phyloP scores from a whole-genome alignment of 2,888 invertebrate genomes.

The Cylloceria caligata region DNA sequence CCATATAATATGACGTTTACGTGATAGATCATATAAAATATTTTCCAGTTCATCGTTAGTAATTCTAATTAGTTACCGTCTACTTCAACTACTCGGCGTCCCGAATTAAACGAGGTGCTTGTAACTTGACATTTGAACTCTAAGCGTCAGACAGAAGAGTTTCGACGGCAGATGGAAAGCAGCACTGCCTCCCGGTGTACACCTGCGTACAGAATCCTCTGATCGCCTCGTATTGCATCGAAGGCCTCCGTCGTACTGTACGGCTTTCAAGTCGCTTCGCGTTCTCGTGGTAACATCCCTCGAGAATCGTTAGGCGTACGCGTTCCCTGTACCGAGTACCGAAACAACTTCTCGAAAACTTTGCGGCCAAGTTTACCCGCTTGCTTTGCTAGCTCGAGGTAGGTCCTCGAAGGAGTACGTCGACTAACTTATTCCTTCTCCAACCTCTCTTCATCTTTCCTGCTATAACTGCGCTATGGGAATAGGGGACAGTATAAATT shows the following conservation, averaged over 20 bases:
- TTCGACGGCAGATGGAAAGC: slow-evolving; percentile 48
- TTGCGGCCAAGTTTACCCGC: slow-evolving; percentile 46
- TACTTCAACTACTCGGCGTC: slow-evolving; percentile 27
- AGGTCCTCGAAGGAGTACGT: slow-evolving; percentile 25
- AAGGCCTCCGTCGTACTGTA: neutral
- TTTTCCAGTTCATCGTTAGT: slow-evolving; percentile 34
- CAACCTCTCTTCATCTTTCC: slow-evolving; percentile 1
- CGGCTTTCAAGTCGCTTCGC: slow-evolving; percentile 39
- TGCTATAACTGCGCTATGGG: neutral
- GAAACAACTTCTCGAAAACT: slow-evolving; percentile 56
- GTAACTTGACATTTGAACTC: slow-evolving; percentile 60
- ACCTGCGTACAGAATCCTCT: slow-evolving; percentile 28
- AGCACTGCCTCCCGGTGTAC: slow-evolving; percentile 4
- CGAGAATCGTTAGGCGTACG: slow-evolving; percentile 59
- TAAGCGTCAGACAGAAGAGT: slow-evolving; percentile 46
- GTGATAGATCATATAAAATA: slow-evolving; percentile 8
- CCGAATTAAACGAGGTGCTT: slow-evolving; percentile 43
- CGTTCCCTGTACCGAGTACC: slow-evolving; percentile 10
- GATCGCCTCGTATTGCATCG: slow-evolving; percentile 34
- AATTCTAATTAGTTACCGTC: slow-evolving; percentile 39
- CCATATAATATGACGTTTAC: neutral
- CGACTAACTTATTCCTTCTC: slow-evolving; percentile 8
- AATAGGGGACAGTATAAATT: neutral
- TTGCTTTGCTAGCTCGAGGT: neutral
- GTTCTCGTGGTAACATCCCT: slow-evolving; percentile 52